Base-by-base conservation (phyloP, 2,113 vertebrate genomes). In the Trematocara macrostoma region DNA sequence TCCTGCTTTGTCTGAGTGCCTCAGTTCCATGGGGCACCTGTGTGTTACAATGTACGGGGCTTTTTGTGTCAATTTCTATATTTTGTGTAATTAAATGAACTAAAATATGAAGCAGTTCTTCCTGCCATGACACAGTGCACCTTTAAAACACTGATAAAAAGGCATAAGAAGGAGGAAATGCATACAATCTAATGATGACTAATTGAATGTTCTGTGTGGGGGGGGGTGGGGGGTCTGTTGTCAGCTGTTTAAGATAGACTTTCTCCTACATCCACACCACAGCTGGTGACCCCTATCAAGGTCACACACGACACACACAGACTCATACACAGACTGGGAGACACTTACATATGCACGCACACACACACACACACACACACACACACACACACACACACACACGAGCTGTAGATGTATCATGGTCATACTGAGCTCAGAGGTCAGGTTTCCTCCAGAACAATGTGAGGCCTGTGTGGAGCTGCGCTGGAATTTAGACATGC, bases 401-500 rank as follows among this genome's bases (percentile, higher is more conserved):
- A 78, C 11, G 87, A 85, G 84, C 86, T 91, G 87, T 93, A 91
- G 92, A 95, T 95, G 94, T 89, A 93, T 93, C 89, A 59, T 45
- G 89, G 91, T 86, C 91, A 82, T 59, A 82, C 83, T 83, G 92
- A 84, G 84, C 91, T 89, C 90, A 38, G 52, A 91, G 95, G 94
- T 96, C 94, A 85, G 91, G 94, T 96, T 96, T 96, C 96, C 94
- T 88, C 83, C 88, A 67, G 91, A 95, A 96, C 96, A 96, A 97
- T 96, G 95, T 91, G 80, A 90, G 89, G 93, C 93, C 95, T 96
- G 95, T 97, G 92, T 84, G 52, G 87, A 92, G 87, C 88, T 78
- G 57, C 23, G 82, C 78, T 93, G 94, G 95, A 95, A 92, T 93
- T 93, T 84, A 87, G 92, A 93, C 85, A 89, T 84, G 86, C 87